Percentiles rank a stretch among this genome's conserved stretches.
These are phyloP conservation scores for Chromis chromis DNA, from an alignment of 2,797 vertebrate species.

Conservation along the genomic window DNA sequence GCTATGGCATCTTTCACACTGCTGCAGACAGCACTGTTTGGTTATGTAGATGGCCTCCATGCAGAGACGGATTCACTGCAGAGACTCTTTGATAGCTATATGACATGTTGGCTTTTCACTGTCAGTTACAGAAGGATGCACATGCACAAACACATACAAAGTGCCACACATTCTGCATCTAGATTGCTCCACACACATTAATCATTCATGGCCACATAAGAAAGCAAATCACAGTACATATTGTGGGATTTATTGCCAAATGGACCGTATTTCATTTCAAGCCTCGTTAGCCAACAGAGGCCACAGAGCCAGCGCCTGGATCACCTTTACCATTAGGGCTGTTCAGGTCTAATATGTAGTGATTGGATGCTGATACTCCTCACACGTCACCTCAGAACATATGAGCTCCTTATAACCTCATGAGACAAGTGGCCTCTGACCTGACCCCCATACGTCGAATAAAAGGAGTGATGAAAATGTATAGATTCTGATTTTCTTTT, in stretches of 20 bases:
- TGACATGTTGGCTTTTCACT: slow-evolving; percentile 3
- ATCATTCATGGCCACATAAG: slow-evolving; percentile 11
- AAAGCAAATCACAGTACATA: slow-evolving; percentile 39
- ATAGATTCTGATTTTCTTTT: too few relatives aligned
- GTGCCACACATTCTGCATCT: background rate
- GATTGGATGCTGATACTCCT: slow-evolving; percentile 25
- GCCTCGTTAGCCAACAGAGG: slow-evolving; percentile 50
- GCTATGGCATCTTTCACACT: background rate
- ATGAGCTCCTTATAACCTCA: background rate
- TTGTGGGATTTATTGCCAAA: slow-evolving; percentile 58
- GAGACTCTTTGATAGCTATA: background rate
- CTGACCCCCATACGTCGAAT: too few relatives aligned
- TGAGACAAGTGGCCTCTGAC: too few relatives aligned
- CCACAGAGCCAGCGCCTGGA: slow-evolving; percentile 28
- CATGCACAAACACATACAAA: slow-evolving; percentile 16
- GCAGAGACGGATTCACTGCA: background rate
- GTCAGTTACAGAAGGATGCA: slow-evolving; percentile 1
- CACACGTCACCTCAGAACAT: background rate
- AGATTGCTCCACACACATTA: slow-evolving; percentile 12
- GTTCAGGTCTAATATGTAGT: slow-evolving; percentile 25
- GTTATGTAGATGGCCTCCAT: background rate
- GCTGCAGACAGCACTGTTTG: background rate
- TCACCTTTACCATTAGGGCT: slow-evolving; percentile 50
- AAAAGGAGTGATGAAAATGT: too few relatives aligned
- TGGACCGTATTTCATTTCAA: slow-evolving; percentile 71